Conservation (phyloP, 2,888 invertebrate species). For the Cerceris ruficornis region DNA sequence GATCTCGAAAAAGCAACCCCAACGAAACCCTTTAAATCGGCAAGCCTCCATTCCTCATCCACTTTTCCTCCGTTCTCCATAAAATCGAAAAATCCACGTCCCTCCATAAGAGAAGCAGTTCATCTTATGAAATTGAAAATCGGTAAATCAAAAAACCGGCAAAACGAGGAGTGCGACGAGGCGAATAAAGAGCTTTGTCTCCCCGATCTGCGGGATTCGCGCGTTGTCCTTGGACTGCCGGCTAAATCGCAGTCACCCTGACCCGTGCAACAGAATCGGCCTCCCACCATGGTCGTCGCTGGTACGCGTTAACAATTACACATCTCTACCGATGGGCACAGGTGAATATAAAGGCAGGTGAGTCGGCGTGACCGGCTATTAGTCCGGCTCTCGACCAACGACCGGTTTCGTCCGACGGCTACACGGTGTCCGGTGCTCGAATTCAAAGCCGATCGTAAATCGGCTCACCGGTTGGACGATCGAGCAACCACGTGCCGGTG, state of each 20-base stretch:
- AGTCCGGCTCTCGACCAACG: slow-evolving; percentile 64
- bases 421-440: background rate
- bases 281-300: slow-evolving; percentile 48
- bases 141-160: background rate
- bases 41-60: too few relatives aligned
- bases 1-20: too few relatives aligned
- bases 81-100: too few relatives aligned
- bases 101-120: too few relatives aligned
- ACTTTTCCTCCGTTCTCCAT: too few relatives aligned
- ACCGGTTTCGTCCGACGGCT: slow-evolving; percentile 38
- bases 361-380: slow-evolving; percentile 61
- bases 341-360: slow-evolving; percentile 69
- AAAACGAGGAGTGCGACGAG: background rate
- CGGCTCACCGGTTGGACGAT: slow-evolving; percentile 1
- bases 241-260: slow-evolving; percentile 33
- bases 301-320: slow-evolving; percentile 53
- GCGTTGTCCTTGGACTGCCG: slow-evolving; percentile 25
- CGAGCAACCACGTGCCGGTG: slow-evolving; percentile 22
- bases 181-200: slow-evolving; percentile 10
- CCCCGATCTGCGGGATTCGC: background rate
- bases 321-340: slow-evolving; percentile 36
- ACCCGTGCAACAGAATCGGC: slow-evolving; percentile 14
- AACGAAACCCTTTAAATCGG: too few relatives aligned
- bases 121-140: too few relatives aligned
- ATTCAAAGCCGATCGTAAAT: slow-evolving; percentile 23